These are phyloP conservation scores for Meandrusa payeni DNA, from an alignment of 2,888 invertebrate genomes.

Conservation along the genomic window DNA sequence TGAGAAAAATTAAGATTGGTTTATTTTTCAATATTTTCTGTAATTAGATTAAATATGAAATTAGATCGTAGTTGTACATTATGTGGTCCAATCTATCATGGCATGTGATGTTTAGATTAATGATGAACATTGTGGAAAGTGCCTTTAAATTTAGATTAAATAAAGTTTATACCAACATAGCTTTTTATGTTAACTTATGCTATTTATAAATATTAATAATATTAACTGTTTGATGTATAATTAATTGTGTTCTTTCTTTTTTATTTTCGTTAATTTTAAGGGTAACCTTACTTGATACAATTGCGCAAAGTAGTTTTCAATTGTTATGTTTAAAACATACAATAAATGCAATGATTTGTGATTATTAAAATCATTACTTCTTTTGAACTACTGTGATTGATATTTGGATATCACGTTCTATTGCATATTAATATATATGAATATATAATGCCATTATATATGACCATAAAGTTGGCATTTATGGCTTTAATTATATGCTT, in stretches of 20 bases:
- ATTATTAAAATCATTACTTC: no score
- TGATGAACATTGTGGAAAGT: slow-evolving; percentile 77
- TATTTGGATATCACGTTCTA: no score
- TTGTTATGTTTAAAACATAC: no score
- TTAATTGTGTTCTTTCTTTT: slow-evolving; percentile 49
- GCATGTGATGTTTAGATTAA: slow-evolving; percentile 58
- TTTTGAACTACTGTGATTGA: no score
- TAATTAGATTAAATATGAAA: slow-evolving; percentile 26
- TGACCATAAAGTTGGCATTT: no score
- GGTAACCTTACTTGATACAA: background rate
- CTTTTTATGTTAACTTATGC: slow-evolving; percentile 80
- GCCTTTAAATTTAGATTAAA: slow-evolving; percentile 78
- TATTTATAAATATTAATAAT: slow-evolving; percentile 79
- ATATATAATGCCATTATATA: no score
- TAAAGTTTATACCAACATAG: slow-evolving; percentile 79
- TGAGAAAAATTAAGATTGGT: slow-evolving; percentile 28
- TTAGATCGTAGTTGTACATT: slow-evolving; percentile 30
- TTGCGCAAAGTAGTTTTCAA: no score
- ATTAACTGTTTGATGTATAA: slow-evolving; percentile 80
- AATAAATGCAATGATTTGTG: no score
- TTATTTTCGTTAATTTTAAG: slow-evolving; percentile 28
- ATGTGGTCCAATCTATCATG: slow-evolving; percentile 51
- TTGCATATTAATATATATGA: no score
- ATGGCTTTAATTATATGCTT: no score
- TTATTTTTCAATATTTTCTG: slow-evolving; percentile 28